Evolutionary conservation across 2,888 invertebrate species (phyloP), one percentile per base, ranked within the genome.

Genomic region (Blera fallax): DNA sequence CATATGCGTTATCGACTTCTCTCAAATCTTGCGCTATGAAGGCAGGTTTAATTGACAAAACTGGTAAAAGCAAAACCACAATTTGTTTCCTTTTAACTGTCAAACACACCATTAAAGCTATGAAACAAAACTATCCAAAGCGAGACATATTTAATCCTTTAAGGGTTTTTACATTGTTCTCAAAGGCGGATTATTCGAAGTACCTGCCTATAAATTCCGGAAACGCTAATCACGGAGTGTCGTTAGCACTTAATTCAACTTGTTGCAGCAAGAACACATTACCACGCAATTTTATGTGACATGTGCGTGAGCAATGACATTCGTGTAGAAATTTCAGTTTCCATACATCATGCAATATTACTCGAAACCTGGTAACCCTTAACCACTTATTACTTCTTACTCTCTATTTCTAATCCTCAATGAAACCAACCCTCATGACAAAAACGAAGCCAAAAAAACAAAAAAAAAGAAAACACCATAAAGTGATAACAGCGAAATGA

Each of bases 401-500:
- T 8, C 34, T 50, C 32, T 27, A 34, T 60, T 67, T 43, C 54
- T 78, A 70, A 52, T 78, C 43, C 62, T 78, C 62, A 78, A 78
- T 78, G 78, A 78, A 78, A 62, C 50, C 27, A 18, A 24, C 45
- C 24, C 43, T 5, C 27, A 7, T 3, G 27, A 24, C n/a, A 11
- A 40, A 32, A 21, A 50, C n/a, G n/a, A n/a, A n/a, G n/a, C n/a
- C n/a, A 27, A n/a, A 29, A 48, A 34, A 50, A 32, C 37, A 27
- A 48, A 27, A 18, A 11, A 32, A 37, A 43, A n/a, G 21, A 16
- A 48, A 18, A 32, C 10, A 5, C 3, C 21, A 14, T 6, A 37
- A 52, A 72, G 18, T 70, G 78, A 70, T 78, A 62, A 69, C 62
- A 62, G 60, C 48, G 40, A 48, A 70, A 62, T 62, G 69, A 69